Percentiles rank a stretch among this genome's conserved stretches.
These are phyloP conservation scores for Empidonax alnorum DNA, from an alignment of 2,113 vertebrate genomes.

Conservation along the genomic window DNA sequence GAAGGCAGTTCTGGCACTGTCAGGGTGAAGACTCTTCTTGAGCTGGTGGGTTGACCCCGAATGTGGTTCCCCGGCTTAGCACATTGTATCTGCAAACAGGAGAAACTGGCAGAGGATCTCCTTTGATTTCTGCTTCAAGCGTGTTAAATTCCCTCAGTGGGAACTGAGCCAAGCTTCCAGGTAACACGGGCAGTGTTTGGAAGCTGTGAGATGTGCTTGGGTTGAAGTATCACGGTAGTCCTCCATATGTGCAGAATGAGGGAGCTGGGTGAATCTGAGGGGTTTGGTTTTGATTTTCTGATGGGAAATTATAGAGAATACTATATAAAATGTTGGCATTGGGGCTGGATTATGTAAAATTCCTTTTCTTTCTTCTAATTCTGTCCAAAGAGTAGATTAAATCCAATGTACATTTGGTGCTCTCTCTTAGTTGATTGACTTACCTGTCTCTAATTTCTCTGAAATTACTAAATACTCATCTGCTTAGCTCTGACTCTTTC, in stretches of 20 bases:
- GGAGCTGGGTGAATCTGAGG: background rate
- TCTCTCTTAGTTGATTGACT: background rate
- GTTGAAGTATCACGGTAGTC: rapidly evolving
- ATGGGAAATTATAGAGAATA: background rate
- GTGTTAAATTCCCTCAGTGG: background rate
- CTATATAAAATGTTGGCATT: background rate
- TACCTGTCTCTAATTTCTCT: background rate
- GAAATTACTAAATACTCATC: background rate
- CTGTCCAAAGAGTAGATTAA: background rate
- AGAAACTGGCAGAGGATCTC: background rate
- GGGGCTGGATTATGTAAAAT: background rate
- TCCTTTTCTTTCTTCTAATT: background rate
- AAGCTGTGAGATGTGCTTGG: background rate
- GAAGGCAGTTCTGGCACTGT: background rate
- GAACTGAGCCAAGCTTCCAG: background rate
- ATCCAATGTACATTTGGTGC: background rate
- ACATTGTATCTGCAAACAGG: background rate
- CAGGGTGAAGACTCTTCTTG: background rate
- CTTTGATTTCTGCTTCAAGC: background rate
- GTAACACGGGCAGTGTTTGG: background rate
- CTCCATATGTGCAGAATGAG: background rate
- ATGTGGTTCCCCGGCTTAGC: background rate
- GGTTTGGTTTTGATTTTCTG: background rate
- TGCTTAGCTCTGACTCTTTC: background rate
- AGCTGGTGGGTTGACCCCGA: background rate